Conservation (phyloP, 1,140 invertebrate genomes). For the Pygmarrhopalites habei region DNA sequence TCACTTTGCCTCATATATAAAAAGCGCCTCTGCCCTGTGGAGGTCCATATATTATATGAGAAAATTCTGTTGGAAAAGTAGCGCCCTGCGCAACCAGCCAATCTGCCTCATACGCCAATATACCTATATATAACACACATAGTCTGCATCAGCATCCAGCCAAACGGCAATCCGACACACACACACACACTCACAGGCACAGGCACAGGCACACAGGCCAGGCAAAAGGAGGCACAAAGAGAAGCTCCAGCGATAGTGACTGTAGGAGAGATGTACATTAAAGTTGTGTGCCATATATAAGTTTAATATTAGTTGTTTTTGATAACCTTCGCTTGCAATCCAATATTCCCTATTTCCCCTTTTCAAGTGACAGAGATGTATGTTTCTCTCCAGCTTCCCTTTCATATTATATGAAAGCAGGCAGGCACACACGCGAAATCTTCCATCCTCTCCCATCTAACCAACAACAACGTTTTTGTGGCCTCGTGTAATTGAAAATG, state of each 20-base stretch:
- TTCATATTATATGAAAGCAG: constrained; percentile 31
- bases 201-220: too few relatives aligned
- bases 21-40: too few relatives aligned
- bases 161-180: constrained; percentile 24
- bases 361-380: constrained; percentile 36
- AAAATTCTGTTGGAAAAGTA: constrained; percentile 1
- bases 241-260: constrained; percentile 28
- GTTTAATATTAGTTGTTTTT: constrained; percentile 38
- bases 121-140: background rate
- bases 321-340: constrained; percentile 37
- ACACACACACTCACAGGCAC: too few relatives aligned
- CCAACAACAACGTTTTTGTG: constrained; percentile 37
- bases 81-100: background rate
- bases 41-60: too few relatives aligned
- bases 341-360: constrained; percentile 39
- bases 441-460: constrained; percentile 25
- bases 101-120: too few relatives aligned
- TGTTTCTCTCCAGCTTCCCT: constrained; percentile 33
- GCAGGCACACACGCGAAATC: constrained; percentile 16
- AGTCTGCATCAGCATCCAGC: background rate
- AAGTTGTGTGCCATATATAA: constrained; percentile 26
- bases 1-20: too few relatives aligned
- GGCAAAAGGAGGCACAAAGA: too few relatives aligned
- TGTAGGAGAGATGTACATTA: constrained; percentile 29
- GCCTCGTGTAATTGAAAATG: constrained; percentile 36